These are phyloP conservation scores for Plecotus auritus DNA, from an alignment of 2,113 vertebrate genomes.

Conservation along the genomic window DNA sequence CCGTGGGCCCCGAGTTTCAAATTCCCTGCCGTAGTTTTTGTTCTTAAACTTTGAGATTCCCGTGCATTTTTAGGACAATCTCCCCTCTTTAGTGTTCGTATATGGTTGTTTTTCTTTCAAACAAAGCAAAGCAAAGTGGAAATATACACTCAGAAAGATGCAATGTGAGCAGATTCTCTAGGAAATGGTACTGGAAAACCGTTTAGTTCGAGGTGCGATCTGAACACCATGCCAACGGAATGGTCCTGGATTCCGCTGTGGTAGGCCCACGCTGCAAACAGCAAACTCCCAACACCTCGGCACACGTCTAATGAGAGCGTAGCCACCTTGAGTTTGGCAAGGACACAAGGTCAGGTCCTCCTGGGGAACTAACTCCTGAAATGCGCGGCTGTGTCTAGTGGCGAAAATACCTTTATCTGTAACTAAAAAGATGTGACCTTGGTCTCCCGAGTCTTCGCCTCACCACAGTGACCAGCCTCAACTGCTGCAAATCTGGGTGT, in stretches of 20 bases:
- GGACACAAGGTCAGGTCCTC: not conserved
- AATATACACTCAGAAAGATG: not conserved
- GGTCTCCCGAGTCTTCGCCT: not conserved
- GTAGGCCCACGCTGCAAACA: not conserved
- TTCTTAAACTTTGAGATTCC: not conserved
- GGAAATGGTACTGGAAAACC: not conserved
- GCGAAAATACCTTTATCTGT: not conserved
- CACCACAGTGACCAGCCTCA: not conserved
- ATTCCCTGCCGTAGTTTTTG: not conserved
- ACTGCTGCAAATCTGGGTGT: not conserved
- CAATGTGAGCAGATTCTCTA: not conserved
- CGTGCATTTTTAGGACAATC: not conserved
- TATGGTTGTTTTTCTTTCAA: not conserved
- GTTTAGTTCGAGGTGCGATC: not conserved
- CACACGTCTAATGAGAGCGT: conserved; percentile 28
- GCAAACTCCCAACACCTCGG: not conserved
- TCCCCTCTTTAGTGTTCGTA: not conserved
- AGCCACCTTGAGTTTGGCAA: conserved; percentile 37
- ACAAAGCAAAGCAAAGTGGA: not conserved
- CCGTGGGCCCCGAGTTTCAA: not conserved
- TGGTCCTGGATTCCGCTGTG: not conserved
- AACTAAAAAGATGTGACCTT: not conserved
- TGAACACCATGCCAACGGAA: not conserved
- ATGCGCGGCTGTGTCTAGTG: not conserved
- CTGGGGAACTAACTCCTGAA: not conserved